Evolutionary conservation across 1,140 invertebrate genomes (phyloP), one percentile per base, ranked within the genome.

Genomic region (Olivierus martensii): DNA sequence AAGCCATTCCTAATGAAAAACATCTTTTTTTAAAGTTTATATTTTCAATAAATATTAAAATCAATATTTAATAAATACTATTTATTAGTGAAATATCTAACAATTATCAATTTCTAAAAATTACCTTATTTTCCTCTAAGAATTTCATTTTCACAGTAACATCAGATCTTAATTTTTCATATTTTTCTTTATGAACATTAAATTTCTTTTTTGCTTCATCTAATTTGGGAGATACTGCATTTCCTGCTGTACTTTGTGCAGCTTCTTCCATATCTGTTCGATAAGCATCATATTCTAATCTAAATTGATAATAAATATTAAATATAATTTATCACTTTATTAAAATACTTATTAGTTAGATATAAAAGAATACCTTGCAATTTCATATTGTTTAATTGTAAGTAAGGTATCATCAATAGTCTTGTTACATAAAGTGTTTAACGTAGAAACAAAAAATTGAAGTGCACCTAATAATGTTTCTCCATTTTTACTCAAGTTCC

Each of bases 271-370:
- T 70, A 72, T 95, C 91, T 67, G 83, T 83, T 65, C 91, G 80
- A 69, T 96, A 96, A 12, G 93, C 92, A 77, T 97, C 93, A 69
- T 93, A 97, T 70, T 96, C 91, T 69, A 96, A 79, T 71, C 92
- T 90, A 63, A 35, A 66, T 63, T 67, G 17, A 42, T 55, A 43
- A 43, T 43, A 43, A 9, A 17, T 12, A 39, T 12, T 39, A 12
- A 39, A 12, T 39, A 12, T 18, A 43, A 43, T 43, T 18, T 43
- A 4, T 39, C 21, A 43, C 17, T 43, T 43, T 43, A 43, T 43
- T 17, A 43, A 43, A 43, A 43, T 43, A 43, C 9, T 4, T 18
- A 22, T 18, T 18, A 22, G 4, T 43, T 9, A 43, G 41, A 43
- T 6, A 43, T 43, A 43, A 43, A 43, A 9, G 9, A 6, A 43